Evolutionary conservation across 2,797 vertebrate genomes (phyloP).

Genomic region (Falco biarmicus): DNA sequence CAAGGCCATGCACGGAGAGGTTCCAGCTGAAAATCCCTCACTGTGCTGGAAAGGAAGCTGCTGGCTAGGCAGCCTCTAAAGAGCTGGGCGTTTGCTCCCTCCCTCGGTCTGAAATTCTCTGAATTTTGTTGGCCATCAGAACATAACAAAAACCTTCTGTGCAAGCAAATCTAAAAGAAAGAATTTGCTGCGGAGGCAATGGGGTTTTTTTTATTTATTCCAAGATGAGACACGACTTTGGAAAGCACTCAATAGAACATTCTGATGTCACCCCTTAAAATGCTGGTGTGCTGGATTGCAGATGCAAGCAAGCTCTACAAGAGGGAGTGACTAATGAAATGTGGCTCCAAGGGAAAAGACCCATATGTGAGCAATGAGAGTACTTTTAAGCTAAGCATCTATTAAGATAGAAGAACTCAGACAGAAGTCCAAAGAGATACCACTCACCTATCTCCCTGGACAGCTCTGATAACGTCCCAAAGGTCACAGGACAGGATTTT

Average conservation of each 20-base stretch:
- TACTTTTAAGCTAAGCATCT: not conserved
- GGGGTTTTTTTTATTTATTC: not conserved
- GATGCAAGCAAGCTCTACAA: not conserved
- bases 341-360: not conserved
- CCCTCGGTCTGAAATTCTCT: not conserved
- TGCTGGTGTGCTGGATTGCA: not conserved
- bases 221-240: not conserved
- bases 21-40: not conserved
- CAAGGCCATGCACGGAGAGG: not conserved
- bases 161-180: not conserved
- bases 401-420: not conserved
- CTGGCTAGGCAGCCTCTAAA: not conserved
- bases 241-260: not conserved
- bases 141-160: not conserved
- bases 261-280: not conserved
- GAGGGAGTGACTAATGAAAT: not conserved
- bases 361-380: not conserved
- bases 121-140: not conserved
- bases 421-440: not conserved
- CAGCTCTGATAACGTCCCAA: conserved; percentile 48
- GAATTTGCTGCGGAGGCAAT: not conserved
- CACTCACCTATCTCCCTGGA: conserved; percentile 58
- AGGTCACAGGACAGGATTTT: conserved; percentile 55
- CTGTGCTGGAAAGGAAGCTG: not conserved
- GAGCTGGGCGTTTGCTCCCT: not conserved